Evolutionary conservation across 2,888 invertebrate genomes (phyloP).

Genomic region (Luperina nickerlii): DNA sequence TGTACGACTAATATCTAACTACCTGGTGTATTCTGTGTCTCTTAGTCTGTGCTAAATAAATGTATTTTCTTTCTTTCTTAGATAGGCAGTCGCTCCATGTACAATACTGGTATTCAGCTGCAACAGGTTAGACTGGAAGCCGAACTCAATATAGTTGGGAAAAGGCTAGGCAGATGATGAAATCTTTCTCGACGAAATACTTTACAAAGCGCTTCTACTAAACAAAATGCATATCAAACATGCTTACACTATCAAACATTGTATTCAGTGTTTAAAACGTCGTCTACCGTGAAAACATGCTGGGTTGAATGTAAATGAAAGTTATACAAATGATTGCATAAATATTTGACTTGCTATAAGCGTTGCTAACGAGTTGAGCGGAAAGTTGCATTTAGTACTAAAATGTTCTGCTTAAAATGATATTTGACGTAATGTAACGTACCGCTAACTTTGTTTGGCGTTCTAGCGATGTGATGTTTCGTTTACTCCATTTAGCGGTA

Average conservation of each 20-base stretch:
- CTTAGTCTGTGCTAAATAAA: no score
- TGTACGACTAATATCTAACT: no score
- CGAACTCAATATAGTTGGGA: no score
- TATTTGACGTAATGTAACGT: conserved; percentile 17
- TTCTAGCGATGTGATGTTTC: neutral
- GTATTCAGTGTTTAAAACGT: neutral
- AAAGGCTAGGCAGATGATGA: no score
- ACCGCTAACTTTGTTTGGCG: conserved; percentile 16
- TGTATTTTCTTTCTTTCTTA: no score
- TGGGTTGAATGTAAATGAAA: conserved; percentile 22
- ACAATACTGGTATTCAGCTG: no score
- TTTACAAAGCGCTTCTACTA: neutral
- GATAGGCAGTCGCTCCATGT: no score
- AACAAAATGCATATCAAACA: neutral
- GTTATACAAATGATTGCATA: conserved; percentile 23
- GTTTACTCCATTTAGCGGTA: neutral
- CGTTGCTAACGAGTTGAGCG: conserved; percentile 25
- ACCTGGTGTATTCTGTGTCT: no score
- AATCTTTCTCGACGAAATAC: neutral
- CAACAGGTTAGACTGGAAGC: no score
- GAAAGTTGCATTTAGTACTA: conserved; percentile 19
- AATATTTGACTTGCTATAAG: conserved; percentile 42
- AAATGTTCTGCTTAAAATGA: conserved; percentile 34
- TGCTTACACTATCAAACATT: neutral
- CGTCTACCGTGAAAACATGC: neutral